A percentile compares a stretch with the other conserved stretches of the same genome.
Evolutionary conservation across 2,797 vertebrate genomes (phyloP).

Genomic region (Sciaenops ocellatus): DNA sequence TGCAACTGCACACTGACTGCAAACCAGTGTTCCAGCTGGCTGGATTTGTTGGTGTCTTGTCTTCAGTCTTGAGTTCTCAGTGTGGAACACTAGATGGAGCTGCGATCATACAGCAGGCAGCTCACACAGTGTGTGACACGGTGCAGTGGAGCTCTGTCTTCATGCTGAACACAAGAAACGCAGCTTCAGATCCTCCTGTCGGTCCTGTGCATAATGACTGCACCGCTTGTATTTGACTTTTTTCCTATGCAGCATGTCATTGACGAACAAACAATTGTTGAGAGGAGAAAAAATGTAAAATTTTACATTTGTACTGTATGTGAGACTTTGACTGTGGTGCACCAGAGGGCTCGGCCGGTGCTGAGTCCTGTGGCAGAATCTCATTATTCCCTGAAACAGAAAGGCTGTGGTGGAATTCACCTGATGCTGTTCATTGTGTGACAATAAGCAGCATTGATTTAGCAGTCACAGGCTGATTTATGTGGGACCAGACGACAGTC

Average conservation of each 20-base stretch:
- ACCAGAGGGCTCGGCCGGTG: neutral
- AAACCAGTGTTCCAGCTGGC: neutral
- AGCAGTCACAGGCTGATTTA: slow-evolving; percentile 76
- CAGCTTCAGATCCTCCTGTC: slow-evolving; percentile 31
- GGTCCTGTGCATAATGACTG: slow-evolving; percentile 2
- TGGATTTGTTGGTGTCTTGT: neutral
- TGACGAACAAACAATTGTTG: slow-evolving; percentile 3
- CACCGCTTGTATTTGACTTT: neutral
- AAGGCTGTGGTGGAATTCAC: slow-evolving; percentile 50
- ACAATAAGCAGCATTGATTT: slow-evolving; percentile 79
- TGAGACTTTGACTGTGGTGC: neutral
- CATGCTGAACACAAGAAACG: slow-evolving; percentile 20
- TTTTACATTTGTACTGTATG: neutral
- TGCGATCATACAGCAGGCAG: slow-evolving; percentile 79
- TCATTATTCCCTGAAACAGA: slow-evolving; percentile 44
- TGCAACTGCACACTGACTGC: neutral
- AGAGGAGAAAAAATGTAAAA: neutral
- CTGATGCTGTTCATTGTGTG: slow-evolving; percentile 67
- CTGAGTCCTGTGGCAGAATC: neutral
- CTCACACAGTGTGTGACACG: neutral
- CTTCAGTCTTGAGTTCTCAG: slow-evolving; percentile 1
- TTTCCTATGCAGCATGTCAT: neutral
- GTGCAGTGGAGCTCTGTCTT: slow-evolving; percentile 14
- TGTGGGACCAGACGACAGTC: slow-evolving; percentile 51
- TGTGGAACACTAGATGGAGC: slow-evolving; percentile 87